phyloP scores from a whole-genome alignment of 2,797 vertebrate species.

The Fistularia commersonii region DNA sequence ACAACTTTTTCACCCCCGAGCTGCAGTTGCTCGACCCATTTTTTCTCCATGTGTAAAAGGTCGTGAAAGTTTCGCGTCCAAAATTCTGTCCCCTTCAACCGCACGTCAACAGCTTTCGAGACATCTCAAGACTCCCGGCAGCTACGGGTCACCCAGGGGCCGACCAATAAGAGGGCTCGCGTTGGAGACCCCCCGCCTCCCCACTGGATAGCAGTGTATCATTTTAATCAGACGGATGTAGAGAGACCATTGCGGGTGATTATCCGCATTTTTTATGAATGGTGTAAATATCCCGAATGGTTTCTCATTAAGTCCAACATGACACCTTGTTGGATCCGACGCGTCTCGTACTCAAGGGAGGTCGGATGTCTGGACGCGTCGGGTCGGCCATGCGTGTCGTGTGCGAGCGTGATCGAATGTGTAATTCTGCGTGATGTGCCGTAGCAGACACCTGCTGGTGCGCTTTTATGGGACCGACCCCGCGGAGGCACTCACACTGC shows the following conservation, averaged over 20 bases:
- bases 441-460: constrained; percentile 61
- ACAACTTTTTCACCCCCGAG: too few relatives aligned
- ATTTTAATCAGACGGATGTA: constrained; percentile 66
- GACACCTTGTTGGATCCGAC: constrained; percentile 29
- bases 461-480: constrained; percentile 65
- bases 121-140: constrained; percentile 52
- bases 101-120: constrained; percentile 24
- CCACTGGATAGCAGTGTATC: constrained; percentile 58
- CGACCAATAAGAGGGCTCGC: constrained; percentile 50
- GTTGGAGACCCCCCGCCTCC: constrained; percentile 46
- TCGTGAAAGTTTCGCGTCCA: constrained; percentile 26
- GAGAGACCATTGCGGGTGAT: constrained; percentile 33
- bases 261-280: constrained; percentile 41
- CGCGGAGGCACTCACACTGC: constrained; percentile 60
- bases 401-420: constrained; percentile 39
- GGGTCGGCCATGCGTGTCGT: constrained; percentile 44
- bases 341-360: constrained; percentile 17
- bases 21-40: constrained; percentile 34
- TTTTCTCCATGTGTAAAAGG: constrained; percentile 11
- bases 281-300: constrained; percentile 30
- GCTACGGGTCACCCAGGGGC: constrained; percentile 61
- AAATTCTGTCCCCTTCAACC: constrained; percentile 17
- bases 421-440: constrained; percentile 54
- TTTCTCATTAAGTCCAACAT: constrained; percentile 21
- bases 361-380: constrained; percentile 48